Evolutionary conservation across 2,888 invertebrate species (phyloP), one percentile per base, ranked within the genome.

Genomic region (Hypena proboscidalis): DNA sequence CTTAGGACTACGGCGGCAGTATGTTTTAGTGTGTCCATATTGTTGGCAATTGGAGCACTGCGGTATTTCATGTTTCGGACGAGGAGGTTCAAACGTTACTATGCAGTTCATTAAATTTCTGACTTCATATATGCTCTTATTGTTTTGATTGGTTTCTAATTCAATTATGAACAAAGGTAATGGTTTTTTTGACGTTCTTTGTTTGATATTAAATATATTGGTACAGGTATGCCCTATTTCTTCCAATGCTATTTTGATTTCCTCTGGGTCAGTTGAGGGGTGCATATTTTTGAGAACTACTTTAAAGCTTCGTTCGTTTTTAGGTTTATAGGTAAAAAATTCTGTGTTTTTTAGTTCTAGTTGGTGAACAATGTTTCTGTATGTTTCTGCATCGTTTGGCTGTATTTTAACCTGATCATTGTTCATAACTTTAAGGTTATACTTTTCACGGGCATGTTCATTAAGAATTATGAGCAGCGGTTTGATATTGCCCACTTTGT

Each of bases 281-380:
- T 41, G 35, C 1, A 41, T 23, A 3, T 29, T 33, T 45, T 44
- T 44, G 1, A 41, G 22, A 6, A 46, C 50, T n/a, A 52, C 58
- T 38, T 19, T 53, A 20, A 45, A 53, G 10, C 19, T 36, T 1
- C 49, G 25, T 3, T 49, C 42, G 30, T 41, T 27, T 32, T 50
- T 54, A 2, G 46, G 40, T 34, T 31, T 45, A 20, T 43, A 54
- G 4, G 43, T 43, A 15, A 40, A 34, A 14, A 37, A 48, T 17
- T 49, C 45, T 10, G 40, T 49, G 1, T 37, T 23, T 26, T 34
- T 39, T 4, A 22, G 9, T 22, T 33, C 11, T 7, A 50, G 25
- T 1, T 44, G 11, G 30, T 42, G 39, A 6, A 32, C 30, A 7
- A 46, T 32, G 22, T 14, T 35, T n/a, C 21, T 35, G 29, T 45